These are phyloP conservation scores for Cololabis saira DNA, from an alignment of 2,113 vertebrate genomes.

Conservation along the genomic window DNA sequence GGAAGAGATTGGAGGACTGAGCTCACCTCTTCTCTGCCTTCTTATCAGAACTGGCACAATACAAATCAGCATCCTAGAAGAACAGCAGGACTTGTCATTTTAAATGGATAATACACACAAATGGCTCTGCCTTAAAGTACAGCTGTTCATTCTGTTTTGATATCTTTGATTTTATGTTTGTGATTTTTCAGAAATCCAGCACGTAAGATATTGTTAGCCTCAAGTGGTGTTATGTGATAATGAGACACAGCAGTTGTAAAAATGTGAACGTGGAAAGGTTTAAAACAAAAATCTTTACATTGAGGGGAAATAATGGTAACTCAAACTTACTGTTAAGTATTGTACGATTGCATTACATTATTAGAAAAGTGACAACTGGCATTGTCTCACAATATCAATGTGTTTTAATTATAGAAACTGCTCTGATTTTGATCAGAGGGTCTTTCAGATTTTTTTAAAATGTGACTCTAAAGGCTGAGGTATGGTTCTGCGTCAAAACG, in stretches of 20 bases:
- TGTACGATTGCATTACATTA: neutral
- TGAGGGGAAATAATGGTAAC: neutral
- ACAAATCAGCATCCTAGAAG: conserved; percentile 32
- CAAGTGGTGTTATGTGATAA: too few relatives aligned
- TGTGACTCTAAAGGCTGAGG: too few relatives aligned
- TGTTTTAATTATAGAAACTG: too few relatives aligned
- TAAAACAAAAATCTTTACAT: too few relatives aligned
- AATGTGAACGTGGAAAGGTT: too few relatives aligned
- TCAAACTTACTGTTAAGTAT: neutral
- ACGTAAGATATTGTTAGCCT: too few relatives aligned
- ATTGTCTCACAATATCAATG: neutral
- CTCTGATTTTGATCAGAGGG: too few relatives aligned
- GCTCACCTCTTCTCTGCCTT: conserved; percentile 41
- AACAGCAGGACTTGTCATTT: conserved; percentile 10
- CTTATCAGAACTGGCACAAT: conserved; percentile 48
- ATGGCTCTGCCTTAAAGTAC: neutral
- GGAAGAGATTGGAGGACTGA: conserved; percentile 65
- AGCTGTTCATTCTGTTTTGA: neutral
- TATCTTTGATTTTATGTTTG: neutral
- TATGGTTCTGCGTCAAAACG: too few relatives aligned
- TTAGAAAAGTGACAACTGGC: too few relatives aligned
- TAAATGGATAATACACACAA: neutral
- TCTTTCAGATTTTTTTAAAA: too few relatives aligned
- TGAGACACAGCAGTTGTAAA: too few relatives aligned
- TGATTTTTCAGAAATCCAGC: neutral